These are phyloP conservation scores for Pica pica DNA, from an alignment of 2,113 vertebrate species.

Conservation along the genomic window DNA sequence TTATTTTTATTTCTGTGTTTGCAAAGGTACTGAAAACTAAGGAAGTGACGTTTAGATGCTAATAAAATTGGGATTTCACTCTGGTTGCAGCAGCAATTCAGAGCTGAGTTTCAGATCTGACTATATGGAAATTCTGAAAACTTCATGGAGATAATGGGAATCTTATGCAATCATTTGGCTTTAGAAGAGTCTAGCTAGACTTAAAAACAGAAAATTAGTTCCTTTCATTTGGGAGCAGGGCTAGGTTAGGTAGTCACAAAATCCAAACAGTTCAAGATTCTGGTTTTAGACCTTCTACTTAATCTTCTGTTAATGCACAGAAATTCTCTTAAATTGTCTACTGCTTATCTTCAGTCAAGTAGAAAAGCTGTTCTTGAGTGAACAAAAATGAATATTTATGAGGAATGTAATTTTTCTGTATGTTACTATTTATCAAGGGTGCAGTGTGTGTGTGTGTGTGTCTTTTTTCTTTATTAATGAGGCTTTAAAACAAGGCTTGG, in stretches of 20 bases:
- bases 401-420: background rate
- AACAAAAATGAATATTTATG: background rate
- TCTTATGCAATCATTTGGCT: background rate
- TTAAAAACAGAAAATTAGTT: background rate
- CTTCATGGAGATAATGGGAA: background rate
- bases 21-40: background rate
- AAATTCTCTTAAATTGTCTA: background rate
- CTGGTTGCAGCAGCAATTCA: background rate
- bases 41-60: background rate
- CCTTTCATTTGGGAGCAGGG: background rate
- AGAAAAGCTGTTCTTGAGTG: background rate
- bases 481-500: background rate
- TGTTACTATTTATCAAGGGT: background rate
- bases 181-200: background rate
- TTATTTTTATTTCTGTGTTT: background rate
- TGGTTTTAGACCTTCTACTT: background rate
- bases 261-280: background rate
- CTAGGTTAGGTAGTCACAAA: background rate
- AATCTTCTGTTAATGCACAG: background rate
- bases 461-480: background rate
- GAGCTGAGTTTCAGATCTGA: background rate
- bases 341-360: background rate
- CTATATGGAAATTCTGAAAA: background rate
- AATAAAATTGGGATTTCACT: background rate
- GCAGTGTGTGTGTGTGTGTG: background rate